Base-by-base conservation (phyloP, 2,888 invertebrate species). In the Pachliopta kotzebuea region DNA sequence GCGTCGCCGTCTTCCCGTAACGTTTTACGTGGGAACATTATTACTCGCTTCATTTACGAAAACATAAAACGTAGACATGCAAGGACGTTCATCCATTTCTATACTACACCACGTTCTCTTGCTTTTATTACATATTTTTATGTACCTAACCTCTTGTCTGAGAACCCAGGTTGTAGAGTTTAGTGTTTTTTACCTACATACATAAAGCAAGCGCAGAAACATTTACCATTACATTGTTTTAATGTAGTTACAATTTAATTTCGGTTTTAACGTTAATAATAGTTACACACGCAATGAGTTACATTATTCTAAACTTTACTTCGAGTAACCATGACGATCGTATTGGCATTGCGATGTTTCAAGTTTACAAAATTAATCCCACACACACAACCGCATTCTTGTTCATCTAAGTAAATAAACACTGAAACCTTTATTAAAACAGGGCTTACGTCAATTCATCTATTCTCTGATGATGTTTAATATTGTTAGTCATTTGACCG, bases 21-120 rank as follows among this genome's bases (percentile, higher is more conserved):
- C 57, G 21, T 50, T 65, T 61, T 61, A 59, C 58, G 55, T 17
- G 45, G 31, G 49, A 49, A 58, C 54, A 20, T 50, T 29, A 65
- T 45, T 53, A 37, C 57, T 42, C 49, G 45, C n/a, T 59, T 61
- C 55, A 61, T 57, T 65, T 58, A 57, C 45, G 54, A 24, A 24
- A 18, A 53, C 53, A 55, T 65, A 62, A 65, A 59, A 59, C 58
- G 18, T 66, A 65, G 61, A 62, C 29, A 50, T 54, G 29, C 57
- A 37, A 62, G 50, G 37, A 60, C 64, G 60, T 56, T 50, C 18
- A 23, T 23, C 20, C 17, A 29, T 54, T 18, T 56, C 56, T 24
- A 56, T 14, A 54, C 24, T 49, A 17, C 31, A 49, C 56, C n/a
- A 42, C 21, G 49, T 50, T 56, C 14, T 53, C 37, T 29, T 29